Percentiles rank a stretch among this genome's conserved stretches.
Conservation (phyloP, 2,888 invertebrate genomes). For the Troilus luridus region DNA sequence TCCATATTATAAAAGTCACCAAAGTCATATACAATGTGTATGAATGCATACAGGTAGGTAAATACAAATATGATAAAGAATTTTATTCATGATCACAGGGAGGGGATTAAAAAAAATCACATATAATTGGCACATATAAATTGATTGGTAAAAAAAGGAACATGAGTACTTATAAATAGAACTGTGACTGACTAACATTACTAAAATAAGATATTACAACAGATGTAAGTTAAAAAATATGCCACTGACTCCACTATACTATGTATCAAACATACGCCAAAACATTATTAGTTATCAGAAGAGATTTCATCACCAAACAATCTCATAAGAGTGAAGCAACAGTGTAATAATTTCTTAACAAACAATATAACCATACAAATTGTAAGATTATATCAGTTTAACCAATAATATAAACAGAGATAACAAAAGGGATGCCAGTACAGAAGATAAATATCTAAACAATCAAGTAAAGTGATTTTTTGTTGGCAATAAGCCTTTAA, state of each 20-base stretch:
- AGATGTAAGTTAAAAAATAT: neutral
- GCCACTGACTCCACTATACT: neutral
- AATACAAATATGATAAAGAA: constrained; percentile 22
- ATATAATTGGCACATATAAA: constrained; percentile 39
- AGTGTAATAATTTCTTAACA: constrained; percentile 6
- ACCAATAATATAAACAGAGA: neutral
- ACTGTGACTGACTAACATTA: constrained; percentile 21
- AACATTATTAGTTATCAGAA: neutral
- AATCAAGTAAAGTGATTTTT: neutral
- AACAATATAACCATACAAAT: neutral
- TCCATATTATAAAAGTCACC: neutral
- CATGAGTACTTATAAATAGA: neutral
- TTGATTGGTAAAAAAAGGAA: constrained; percentile 43
- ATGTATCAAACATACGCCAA: constrained; percentile 1
- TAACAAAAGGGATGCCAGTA: neutral
- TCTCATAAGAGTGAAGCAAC: constrained; percentile 22
- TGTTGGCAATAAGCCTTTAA: neutral
- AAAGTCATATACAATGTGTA: constrained; percentile 15
- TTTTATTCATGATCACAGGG: constrained; percentile 43
- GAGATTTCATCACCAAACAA: constrained; percentile 16
- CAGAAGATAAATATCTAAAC: neutral
- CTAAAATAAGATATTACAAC: constrained; percentile 8
- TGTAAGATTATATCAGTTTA: neutral
- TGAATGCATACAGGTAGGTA: constrained; percentile 20
- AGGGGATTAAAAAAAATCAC: constrained; percentile 14